Evolutionary conservation across 1,140 invertebrate species (phyloP).

Genomic region (Elymnias hypermnestra): DNA sequence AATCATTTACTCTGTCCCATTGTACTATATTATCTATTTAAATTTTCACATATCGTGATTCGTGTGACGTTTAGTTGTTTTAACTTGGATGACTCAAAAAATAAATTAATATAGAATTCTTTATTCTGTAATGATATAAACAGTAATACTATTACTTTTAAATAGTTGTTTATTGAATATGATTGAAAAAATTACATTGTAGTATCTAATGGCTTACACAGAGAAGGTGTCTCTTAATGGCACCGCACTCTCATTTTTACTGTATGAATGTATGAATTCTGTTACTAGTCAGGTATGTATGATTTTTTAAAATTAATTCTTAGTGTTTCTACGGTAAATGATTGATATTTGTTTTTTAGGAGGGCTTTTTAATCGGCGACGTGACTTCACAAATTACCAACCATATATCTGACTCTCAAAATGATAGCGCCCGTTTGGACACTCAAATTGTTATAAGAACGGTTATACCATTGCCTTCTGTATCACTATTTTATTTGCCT

Average conservation of each 20-base stretch:
- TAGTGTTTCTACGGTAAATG: too few relatives aligned
- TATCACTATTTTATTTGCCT: constrained; percentile 75
- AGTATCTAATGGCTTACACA: constrained; percentile 58
- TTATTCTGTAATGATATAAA: too few relatives aligned
- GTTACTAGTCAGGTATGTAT: constrained; percentile 74
- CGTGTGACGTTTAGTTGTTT: too few relatives aligned
- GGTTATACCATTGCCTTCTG: constrained; percentile 74
- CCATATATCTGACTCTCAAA: constrained; percentile 80
- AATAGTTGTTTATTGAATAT: not conserved
- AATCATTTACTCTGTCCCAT: too few relatives aligned
- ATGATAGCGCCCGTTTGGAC: constrained; percentile 76
- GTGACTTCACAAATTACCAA: constrained; percentile 78
- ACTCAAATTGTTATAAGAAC: constrained; percentile 78
- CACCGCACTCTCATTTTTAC: constrained; percentile 78
- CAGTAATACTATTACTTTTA: too few relatives aligned
- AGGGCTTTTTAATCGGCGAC: constrained; percentile 81
- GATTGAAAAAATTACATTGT: constrained; percentile 8
- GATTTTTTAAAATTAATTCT: too few relatives aligned
- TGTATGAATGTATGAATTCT: constrained; percentile 79
- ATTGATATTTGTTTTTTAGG: too few relatives aligned
- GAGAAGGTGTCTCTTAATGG: constrained; percentile 74
- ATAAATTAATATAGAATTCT: too few relatives aligned
- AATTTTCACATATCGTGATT: too few relatives aligned
- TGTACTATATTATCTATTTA: too few relatives aligned
- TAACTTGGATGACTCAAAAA: too few relatives aligned